phyloP scores from a whole-genome alignment of 2,888 invertebrate genomes.

The Drosophila mulleri region DNA sequence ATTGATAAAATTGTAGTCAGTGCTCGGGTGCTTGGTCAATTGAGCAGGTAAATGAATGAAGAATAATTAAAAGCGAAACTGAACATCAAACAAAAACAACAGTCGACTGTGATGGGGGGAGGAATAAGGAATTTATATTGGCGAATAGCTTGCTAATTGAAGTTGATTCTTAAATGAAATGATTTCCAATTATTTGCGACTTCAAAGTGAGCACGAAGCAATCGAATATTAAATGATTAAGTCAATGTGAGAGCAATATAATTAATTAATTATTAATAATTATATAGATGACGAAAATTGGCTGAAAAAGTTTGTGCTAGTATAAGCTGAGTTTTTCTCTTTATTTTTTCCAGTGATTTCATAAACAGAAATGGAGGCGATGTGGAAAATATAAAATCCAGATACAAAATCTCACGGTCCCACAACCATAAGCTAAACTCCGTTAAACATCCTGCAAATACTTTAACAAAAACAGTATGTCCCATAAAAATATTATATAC shows the following conservation, averaged over 20 bases:
- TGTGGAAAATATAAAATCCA: too few relatives aligned
- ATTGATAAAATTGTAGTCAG: slow-evolving; percentile 23
- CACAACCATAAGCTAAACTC: too few relatives aligned
- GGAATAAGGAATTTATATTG: neutral
- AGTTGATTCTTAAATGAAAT: slow-evolving; percentile 2
- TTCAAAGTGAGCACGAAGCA: neutral
- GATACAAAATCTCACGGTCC: too few relatives aligned
- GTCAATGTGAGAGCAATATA: neutral
- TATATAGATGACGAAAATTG: too few relatives aligned
- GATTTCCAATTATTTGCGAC: neutral
- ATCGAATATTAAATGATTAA: neutral
- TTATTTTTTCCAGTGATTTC: too few relatives aligned
- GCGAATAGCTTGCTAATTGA: neutral
- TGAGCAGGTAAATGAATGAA: slow-evolving; percentile 29
- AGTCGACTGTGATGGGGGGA: too few relatives aligned
- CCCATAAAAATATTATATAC: neutral
- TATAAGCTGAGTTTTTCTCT: too few relatives aligned
- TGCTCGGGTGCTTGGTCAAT: neutral
- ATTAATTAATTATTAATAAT: neutral
- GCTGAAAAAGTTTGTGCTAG: too few relatives aligned
- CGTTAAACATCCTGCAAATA: too few relatives aligned
- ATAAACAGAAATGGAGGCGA: too few relatives aligned
- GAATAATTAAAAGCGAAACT: slow-evolving; percentile 15
- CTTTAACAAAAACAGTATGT: too few relatives aligned
- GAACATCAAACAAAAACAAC: slow-evolving; percentile 1